phyloP scores from a whole-genome alignment of 2,888 invertebrate genomes.

The Pollenia labialis region DNA sequence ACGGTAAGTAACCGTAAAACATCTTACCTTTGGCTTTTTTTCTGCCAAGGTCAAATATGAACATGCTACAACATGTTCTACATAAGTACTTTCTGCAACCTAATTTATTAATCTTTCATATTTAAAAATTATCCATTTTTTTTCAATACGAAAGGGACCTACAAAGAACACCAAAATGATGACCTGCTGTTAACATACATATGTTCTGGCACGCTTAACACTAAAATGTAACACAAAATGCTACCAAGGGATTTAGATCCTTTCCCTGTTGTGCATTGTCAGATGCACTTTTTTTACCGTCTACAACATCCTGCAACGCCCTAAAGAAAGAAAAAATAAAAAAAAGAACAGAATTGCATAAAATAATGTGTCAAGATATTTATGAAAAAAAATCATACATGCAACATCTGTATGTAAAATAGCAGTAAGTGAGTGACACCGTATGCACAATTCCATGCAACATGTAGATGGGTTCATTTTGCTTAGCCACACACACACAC shows the following conservation, averaged over 20 bases:
- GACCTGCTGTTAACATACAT: conserved; percentile 68
- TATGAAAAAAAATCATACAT: conserved; percentile 3
- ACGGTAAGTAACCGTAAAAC: neutral
- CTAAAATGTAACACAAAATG: conserved; percentile 37
- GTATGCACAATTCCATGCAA: conserved; percentile 47
- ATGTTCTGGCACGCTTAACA: conserved; percentile 72
- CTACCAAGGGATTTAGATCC: conserved; percentile 4
- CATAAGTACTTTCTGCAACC: neutral
- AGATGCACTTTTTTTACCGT: conserved; percentile 18
- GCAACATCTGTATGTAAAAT: conserved; percentile 59
- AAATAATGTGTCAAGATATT: conserved; percentile 16
- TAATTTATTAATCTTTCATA: conserved; percentile 26
- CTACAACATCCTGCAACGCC: conserved; percentile 68
- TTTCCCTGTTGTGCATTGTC: conserved; percentile 12
- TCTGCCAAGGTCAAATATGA: neutral
- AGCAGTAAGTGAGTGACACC: conserved; percentile 32
- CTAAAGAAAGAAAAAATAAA: conserved; percentile 27
- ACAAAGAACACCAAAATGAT: conserved; percentile 8
- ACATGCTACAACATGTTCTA: conserved; percentile 30
- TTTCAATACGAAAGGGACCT: neutral
- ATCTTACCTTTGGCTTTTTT: neutral
- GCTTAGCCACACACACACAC: neutral
- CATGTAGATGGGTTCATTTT: conserved; percentile 18
- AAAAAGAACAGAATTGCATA: conserved; percentile 53
- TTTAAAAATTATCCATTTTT: conserved; percentile 27